Base-by-base conservation (phyloP, 2,113 vertebrate species). In the Protomyctophum bolini region DNA sequence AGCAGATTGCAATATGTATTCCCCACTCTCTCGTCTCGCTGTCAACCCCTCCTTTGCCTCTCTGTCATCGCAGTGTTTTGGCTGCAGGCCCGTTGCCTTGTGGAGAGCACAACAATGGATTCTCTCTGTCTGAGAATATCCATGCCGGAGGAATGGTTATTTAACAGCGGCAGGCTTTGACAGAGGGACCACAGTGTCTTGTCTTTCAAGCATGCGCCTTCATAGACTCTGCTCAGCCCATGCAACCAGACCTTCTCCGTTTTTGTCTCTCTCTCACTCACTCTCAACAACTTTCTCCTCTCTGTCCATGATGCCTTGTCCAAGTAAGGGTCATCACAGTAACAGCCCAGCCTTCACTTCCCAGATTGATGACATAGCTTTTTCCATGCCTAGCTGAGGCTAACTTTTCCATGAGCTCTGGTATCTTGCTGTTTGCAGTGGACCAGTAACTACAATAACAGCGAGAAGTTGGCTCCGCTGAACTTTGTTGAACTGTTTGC, bases 51-150 rank as follows among this genome's bases (percentile, higher is more conserved):
- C 58, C 63, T 62, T 52, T 63, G 51, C 63, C 46, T 65, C 72
- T 4, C 79, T 87, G 85, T 80, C 86, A 85, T 73, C 68, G 79
- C 86, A 75, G 73, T 83, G 83, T 89, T 87, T 81, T 86, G 88
- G 89, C 86, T 21, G 66, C 76, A 4, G 65, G 86, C 83, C 86
- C 50, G 83, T 87, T 87, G 83, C 84, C 77, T 87, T 82, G 88
- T 80, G 84, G 69, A 80, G 77, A 82, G 80, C 80, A 77, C 82
- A 81, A 92, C 91, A 92, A 88, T 83, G 83, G 87, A 62, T 72
- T 70, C 82, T 84, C 86, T 85, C 83, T 86, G 81, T 85, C 81
- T 55, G 82, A 70, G 76, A 66, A 74, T 78, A 83, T 83, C 68
- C 3, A 76, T 63, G 85, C 77, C 75, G 2, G 14, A 82, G 83